Conservation (phyloP, 2,113 vertebrate species). For the Hypomesus transpacificus region DNA sequence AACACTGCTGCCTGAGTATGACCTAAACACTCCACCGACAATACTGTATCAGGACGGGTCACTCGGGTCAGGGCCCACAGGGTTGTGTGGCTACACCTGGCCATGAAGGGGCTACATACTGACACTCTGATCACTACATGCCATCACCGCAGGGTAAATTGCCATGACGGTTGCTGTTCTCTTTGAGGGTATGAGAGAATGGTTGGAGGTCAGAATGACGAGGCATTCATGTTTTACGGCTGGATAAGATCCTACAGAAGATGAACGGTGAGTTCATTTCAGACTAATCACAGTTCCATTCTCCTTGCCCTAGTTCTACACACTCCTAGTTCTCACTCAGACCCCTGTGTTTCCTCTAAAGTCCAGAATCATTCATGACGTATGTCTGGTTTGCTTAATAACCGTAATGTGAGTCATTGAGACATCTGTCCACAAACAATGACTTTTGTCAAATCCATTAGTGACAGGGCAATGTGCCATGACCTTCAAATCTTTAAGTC, state of each 20-base stretch:
- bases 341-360: constrained; percentile 28
- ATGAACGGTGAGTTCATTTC: constrained; percentile 37
- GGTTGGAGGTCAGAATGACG: constrained; percentile 35
- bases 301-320: constrained; percentile 19
- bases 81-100: too few species aligned
- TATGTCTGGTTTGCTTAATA: constrained; percentile 45
- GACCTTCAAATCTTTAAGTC: not conserved
- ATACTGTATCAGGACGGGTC: too few species aligned
- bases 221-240: not conserved
- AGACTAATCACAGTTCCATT: constrained; percentile 36
- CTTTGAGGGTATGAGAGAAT: constrained; percentile 16
- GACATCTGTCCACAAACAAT: constrained; percentile 50
- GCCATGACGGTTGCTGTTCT: too few species aligned
- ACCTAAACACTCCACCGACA: too few species aligned
- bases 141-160: too few species aligned
- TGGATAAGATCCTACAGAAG: constrained; percentile 28
- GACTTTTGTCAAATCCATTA: constrained; percentile 12
- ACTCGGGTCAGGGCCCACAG: too few species aligned
- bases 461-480: constrained; percentile 4
- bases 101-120: too few species aligned
- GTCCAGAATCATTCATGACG: constrained; percentile 36
- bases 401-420: constrained; percentile 38
- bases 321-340: constrained; percentile 18
- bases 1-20: too few species aligned
- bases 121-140: too few species aligned